A percentile compares a stretch with the other conserved stretches of the same genome.
Evolutionary conservation across 2,888 invertebrate species (phyloP).

Genomic region (Xestia sexstrigata): DNA sequence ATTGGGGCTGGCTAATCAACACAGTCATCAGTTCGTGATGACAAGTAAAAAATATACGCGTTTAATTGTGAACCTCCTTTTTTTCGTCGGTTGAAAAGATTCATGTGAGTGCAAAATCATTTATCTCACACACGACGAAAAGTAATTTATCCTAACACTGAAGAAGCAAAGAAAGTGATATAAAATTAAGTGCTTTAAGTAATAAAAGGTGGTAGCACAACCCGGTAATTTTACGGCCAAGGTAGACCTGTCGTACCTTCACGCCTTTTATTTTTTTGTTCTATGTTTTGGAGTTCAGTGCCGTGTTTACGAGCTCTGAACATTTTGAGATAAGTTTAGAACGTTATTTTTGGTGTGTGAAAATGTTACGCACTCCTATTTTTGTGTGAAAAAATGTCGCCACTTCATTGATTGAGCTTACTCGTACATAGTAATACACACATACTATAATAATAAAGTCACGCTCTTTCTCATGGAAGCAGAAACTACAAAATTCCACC

Average conservation of each 20-base stretch:
- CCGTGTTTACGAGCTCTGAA: conserved; percentile 50
- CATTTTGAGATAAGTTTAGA: conserved; percentile 42
- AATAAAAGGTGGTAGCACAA: conserved; percentile 63
- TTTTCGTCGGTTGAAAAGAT: background rate
- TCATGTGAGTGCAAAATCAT: conserved; percentile 26
- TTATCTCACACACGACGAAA: conserved; percentile 37
- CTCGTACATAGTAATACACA: background rate
- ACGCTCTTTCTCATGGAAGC: background rate
- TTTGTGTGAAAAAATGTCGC: background rate
- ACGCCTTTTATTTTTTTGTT: conserved; percentile 51
- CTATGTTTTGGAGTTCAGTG: conserved; percentile 43
- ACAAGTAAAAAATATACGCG: background rate
- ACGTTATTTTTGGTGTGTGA: conserved; percentile 35
- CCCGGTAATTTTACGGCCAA: conserved; percentile 61
- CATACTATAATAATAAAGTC: background rate
- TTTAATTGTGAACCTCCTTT: too few species aligned
- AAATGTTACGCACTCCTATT: conserved; percentile 44
- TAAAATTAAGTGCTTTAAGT: conserved; percentile 70
- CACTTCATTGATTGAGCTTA: background rate
- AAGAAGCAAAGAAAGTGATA: conserved; percentile 54
- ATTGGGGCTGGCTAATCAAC: background rate
- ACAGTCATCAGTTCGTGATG: background rate
- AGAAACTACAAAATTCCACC: background rate
- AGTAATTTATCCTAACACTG: conserved; percentile 41
- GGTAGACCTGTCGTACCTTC: conserved; percentile 43